Evolutionary conservation across 2,797 vertebrate genomes (phyloP).

Genomic region (Danio choprae): DNA sequence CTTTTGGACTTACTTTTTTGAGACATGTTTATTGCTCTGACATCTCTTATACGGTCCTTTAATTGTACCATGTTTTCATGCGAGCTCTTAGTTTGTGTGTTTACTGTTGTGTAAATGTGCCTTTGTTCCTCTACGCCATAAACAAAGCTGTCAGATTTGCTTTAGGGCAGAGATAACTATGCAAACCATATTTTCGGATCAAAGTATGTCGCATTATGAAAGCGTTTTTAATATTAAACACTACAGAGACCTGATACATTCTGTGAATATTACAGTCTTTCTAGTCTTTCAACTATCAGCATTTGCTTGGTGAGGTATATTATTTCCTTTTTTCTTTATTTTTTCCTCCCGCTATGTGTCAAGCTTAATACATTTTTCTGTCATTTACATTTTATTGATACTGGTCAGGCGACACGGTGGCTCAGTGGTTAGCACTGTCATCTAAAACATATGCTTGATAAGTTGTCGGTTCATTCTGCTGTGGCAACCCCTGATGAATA

Average conservation of each 20-base stretch:
- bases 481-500: no score
- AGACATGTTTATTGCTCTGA: not conserved
- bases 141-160: slow-evolving; percentile 1
- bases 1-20: not conserved
- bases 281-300: not conserved
- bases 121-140: not conserved
- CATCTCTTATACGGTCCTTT: not conserved
- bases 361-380: no score
- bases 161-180: slow-evolving; percentile 4
- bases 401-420: no score
- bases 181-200: not conserved
- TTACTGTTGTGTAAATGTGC: not conserved
- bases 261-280: not conserved
- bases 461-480: no score
- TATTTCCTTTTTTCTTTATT: no score
- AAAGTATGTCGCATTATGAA: not conserved
- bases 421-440: no score
- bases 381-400: no score
- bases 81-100: not conserved
- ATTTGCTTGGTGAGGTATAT: no score
- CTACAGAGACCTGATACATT: not conserved
- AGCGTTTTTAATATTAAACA: not conserved
- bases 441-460: no score
- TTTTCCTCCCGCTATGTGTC: no score
- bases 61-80: not conserved